These are phyloP conservation scores for Trypoxylon attenuatum DNA, from an alignment of 2,888 invertebrate genomes.

Conservation along the genomic window DNA sequence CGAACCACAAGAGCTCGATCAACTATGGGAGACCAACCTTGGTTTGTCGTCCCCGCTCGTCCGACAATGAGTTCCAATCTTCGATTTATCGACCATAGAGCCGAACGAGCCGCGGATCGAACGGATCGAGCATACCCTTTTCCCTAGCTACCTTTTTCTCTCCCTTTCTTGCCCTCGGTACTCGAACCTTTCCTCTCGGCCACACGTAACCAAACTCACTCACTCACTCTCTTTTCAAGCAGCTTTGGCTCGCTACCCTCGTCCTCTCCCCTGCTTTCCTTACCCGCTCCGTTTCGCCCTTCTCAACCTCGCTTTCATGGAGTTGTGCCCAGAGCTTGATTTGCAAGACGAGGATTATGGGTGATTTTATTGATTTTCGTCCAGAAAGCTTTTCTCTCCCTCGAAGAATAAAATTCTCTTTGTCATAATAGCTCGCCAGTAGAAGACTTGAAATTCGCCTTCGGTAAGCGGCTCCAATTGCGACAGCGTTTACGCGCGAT, in stretches of 20 bases:
- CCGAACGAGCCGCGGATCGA: slow-evolving; percentile 23
- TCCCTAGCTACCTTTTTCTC: no score
- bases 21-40: slow-evolving; percentile 30
- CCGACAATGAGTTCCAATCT: slow-evolving; percentile 50
- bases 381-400: background rate
- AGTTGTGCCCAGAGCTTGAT: slow-evolving; percentile 6
- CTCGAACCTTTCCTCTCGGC: background rate
- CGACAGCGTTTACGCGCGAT: no score
- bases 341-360: slow-evolving; percentile 6
- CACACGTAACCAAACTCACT: background rate
- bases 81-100: slow-evolving; percentile 48
- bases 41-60: slow-evolving; percentile 37
- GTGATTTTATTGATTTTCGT: slow-evolving; percentile 1
- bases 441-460: no score
- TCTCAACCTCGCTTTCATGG: background rate
- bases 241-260: background rate
- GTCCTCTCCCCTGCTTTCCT: background rate
- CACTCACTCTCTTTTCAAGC: background rate
- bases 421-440: background rate
- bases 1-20: slow-evolving; percentile 31
- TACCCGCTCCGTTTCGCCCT: background rate
- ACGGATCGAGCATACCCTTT: slow-evolving; percentile 1
- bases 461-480: no score
- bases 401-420: slow-evolving; percentile 2
- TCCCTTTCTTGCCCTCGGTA: background rate